These are phyloP conservation scores for Echinarachnius parma DNA, from an alignment of 53 echinoderm and acorn worm genomes.

Conservation along the genomic window DNA sequence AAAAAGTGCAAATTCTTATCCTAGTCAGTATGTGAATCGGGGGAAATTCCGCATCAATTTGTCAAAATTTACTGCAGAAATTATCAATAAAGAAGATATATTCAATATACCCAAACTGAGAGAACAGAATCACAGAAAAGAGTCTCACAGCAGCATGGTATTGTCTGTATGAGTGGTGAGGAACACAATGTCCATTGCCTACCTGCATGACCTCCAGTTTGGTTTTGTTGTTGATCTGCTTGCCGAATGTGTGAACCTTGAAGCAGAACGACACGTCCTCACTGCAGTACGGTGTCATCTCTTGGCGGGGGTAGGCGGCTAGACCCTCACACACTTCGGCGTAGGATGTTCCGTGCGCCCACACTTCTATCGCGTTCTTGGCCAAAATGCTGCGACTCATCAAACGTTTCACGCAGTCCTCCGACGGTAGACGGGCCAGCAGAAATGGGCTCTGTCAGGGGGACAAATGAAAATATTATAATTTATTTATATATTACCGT, in stretches of 20 bases:
- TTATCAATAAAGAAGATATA: too few relatives aligned
- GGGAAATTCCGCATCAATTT: too few relatives aligned
- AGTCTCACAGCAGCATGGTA: too few relatives aligned
- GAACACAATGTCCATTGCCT: too few relatives aligned
- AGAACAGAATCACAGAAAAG: too few relatives aligned
- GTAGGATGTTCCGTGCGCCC: conserved; percentile 75
- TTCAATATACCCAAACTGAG: too few relatives aligned
- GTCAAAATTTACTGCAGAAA: too few relatives aligned
- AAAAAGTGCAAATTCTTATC: too few relatives aligned
- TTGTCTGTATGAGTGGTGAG: too few relatives aligned
- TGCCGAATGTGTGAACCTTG: conserved; percentile 77
- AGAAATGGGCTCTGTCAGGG: conserved; percentile 91
- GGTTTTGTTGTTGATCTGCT: conserved; percentile 50
- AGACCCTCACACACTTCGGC: conserved; percentile 63
- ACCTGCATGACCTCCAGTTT: conserved; percentile 60
- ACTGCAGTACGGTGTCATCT: conserved; percentile 42
- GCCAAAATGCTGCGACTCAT: conserved; percentile 82
- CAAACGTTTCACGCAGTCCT: conserved; percentile 56
- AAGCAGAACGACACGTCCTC: conserved; percentile 75
- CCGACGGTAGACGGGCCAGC: conserved; percentile 62
- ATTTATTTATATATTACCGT: too few relatives aligned
- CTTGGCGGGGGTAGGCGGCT: conserved; percentile 19
- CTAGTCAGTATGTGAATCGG: too few relatives aligned
- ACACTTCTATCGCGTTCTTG: conserved; percentile 74
- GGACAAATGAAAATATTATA: too few relatives aligned